These are phyloP conservation scores for Riptortus pedestris DNA, from an alignment of 1,140 invertebrate species.

Conservation along the genomic window DNA sequence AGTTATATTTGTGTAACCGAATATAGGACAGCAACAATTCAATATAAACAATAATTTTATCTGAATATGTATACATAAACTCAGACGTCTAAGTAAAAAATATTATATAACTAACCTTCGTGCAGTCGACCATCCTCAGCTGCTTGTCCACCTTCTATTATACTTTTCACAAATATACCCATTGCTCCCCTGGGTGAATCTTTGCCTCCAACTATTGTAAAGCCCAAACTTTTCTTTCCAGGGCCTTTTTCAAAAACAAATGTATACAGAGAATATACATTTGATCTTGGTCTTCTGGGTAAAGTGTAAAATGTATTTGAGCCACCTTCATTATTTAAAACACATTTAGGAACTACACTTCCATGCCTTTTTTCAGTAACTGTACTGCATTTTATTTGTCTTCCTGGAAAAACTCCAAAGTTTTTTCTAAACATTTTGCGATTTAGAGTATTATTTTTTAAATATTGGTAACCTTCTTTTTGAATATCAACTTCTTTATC, in stretches of 20 bases:
- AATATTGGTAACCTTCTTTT: constrained; percentile 1
- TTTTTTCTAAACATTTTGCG: constrained; percentile 6
- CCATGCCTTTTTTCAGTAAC: constrained; percentile 33
- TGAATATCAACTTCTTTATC: constrained; percentile 3
- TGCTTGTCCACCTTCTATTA: constrained; percentile 76
- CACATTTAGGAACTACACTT: constrained; percentile 31
- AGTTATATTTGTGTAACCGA: too few species aligned
- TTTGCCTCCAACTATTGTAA: constrained; percentile 81
- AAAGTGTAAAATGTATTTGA: constrained; percentile 3
- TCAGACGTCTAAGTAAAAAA: too few species aligned
- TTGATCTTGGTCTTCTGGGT: constrained; percentile 49
- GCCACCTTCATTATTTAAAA: constrained; percentile 30
- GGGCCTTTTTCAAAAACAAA: constrained; percentile 73
- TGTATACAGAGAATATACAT: constrained; percentile 55
- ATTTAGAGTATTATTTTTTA: neutral
- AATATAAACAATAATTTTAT: too few species aligned
- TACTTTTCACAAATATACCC: constrained; percentile 81
- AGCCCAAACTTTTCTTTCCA: constrained; percentile 76
- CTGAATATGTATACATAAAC: too few species aligned
- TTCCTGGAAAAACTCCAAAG: constrained; percentile 22
- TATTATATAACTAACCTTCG: constrained; percentile 65
- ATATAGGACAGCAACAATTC: too few species aligned
- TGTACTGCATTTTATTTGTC: constrained; percentile 26
- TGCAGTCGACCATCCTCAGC: constrained; percentile 70
- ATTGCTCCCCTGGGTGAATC: constrained; percentile 80